Conservation (phyloP, 30 jellyfish, hydroid and myxozoan genomes). For the Catostylus mosaicus region DNA sequence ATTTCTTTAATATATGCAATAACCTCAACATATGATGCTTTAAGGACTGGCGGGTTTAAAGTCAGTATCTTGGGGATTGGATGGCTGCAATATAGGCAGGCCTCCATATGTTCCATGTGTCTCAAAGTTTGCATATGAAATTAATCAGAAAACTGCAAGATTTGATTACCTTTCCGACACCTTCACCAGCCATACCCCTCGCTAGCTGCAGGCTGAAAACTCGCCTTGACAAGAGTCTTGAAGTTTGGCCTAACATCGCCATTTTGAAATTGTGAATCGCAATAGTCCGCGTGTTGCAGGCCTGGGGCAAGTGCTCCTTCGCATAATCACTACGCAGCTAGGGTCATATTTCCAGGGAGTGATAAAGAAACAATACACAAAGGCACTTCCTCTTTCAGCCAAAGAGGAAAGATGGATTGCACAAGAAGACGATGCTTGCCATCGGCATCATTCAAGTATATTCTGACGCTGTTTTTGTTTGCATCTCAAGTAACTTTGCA, state of each 20-base stretch:
- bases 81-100: too few relatives aligned
- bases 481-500: not conserved
- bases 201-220: conserved; percentile 36
- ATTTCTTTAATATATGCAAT: too few relatives aligned
- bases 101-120: too few relatives aligned
- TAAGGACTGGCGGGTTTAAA: too few relatives aligned
- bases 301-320: conserved; percentile 12
- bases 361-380: not conserved
- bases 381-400: not conserved
- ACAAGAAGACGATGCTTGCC: not conserved
- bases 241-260: conserved; percentile 53
- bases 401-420: not conserved
- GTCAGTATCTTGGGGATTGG: too few relatives aligned
- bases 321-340: too few relatives aligned
- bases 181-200: conserved; percentile 69
- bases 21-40: too few relatives aligned
- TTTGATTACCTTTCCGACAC: conserved; percentile 46
- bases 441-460: not conserved
- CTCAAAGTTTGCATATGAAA: too few relatives aligned
- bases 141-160: not conserved
- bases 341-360: too few relatives aligned
- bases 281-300: not conserved
- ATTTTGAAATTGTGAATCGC: conserved; percentile 19
- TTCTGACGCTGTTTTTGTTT: not conserved
- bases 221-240: conserved; percentile 35